These are phyloP conservation scores for Ladona fulva DNA, from an alignment of 1,140 invertebrate genomes.

Conservation along the genomic window DNA sequence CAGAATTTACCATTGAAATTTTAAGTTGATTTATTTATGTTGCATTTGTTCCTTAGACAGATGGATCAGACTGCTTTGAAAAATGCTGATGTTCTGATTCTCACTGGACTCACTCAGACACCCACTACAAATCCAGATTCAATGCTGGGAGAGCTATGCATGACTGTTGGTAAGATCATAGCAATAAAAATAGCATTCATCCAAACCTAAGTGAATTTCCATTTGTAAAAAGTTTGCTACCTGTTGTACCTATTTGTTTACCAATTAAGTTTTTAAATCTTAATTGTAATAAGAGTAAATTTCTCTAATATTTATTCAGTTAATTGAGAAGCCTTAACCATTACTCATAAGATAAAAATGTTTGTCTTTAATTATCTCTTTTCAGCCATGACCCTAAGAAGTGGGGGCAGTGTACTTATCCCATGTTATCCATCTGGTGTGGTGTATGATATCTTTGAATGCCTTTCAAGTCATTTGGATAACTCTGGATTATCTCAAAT, in stretches of 20 bases:
- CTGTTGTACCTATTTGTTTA: too few species aligned
- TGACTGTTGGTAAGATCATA: conserved; percentile 72
- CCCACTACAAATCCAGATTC: conserved; percentile 87
- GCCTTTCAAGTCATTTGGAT: conserved; percentile 84
- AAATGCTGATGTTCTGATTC: conserved; percentile 83
- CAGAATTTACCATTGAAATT: too few species aligned
- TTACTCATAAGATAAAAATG: too few species aligned
- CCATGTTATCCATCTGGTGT: conserved; percentile 94
- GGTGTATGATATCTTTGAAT: conserved; percentile 96
- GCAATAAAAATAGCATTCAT: not conserved
- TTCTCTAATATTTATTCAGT: too few species aligned
- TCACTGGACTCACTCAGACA: conserved; percentile 88
- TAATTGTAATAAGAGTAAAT: too few species aligned
- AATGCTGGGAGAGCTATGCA: conserved; percentile 91
- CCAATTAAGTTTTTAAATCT: too few species aligned
- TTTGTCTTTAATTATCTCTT: conserved; percentile 20
- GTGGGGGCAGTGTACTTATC: conserved; percentile 88
- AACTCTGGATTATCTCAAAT: conserved; percentile 69
- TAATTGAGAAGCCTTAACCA: too few species aligned
- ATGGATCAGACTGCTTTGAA: conserved; percentile 86
- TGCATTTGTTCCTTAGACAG: too few species aligned
- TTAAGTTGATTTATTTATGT: too few species aligned
- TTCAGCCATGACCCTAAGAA: conserved; percentile 56
- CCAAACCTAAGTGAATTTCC: too few species aligned
- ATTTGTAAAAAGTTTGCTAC: too few species aligned